Conservation (phyloP, 2,113 vertebrate species). For the Pluvialis apricaria region DNA sequence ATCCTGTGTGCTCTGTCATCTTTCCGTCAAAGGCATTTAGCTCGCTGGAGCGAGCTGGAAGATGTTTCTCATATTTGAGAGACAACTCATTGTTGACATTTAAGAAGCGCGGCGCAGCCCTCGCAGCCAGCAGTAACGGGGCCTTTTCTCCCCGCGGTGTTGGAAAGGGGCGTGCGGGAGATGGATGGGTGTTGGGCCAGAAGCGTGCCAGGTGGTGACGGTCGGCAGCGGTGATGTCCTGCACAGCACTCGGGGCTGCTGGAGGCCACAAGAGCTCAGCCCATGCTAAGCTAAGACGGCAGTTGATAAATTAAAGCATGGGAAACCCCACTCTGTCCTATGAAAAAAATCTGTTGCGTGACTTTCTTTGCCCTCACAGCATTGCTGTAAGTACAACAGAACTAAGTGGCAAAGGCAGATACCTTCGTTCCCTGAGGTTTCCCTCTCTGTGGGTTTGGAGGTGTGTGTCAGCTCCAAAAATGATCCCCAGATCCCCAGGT, state of each 20-base stretch:
- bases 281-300: not conserved
- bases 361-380: not conserved
- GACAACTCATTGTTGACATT: not conserved
- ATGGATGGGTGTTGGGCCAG: not conserved
- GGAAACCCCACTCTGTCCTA: accelerated
- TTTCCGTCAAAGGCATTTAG: accelerated
- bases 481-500: not conserved
- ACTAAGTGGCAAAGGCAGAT: not conserved
- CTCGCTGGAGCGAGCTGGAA: not conserved
- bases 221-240: accelerated
- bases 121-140: accelerated
- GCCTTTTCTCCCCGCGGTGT: not conserved
- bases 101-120: accelerated
- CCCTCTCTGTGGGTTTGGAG: not conserved
- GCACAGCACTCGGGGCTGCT: not conserved
- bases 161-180: not conserved
- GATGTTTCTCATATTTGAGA: not conserved
- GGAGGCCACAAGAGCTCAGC: not conserved
- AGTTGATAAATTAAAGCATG: no score
- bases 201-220: not conserved
- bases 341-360: accelerated
- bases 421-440: not conserved
- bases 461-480: not conserved
- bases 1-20: not conserved
- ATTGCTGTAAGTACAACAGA: accelerated